These are phyloP conservation scores for Apodemus sylvaticus DNA, from an alignment of 2,113 vertebrate genomes.

Conservation along the genomic window DNA sequence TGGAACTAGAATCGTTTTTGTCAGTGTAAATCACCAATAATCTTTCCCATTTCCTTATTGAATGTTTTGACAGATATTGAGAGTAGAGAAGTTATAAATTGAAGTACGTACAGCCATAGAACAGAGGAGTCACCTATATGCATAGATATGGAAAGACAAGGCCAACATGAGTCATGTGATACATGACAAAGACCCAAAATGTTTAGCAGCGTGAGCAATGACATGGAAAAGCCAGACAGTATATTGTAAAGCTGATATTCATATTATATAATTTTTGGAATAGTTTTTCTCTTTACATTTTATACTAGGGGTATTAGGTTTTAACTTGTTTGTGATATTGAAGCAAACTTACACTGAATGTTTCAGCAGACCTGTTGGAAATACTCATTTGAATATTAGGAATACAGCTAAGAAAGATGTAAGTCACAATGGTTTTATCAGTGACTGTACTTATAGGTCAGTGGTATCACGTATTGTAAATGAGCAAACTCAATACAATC, in stretches of 20 bases:
- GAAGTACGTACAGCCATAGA: background rate
- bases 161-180: background rate
- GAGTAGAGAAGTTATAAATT: background rate
- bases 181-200: background rate
- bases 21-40: background rate
- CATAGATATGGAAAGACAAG: background rate
- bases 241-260: background rate
- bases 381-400: background rate
- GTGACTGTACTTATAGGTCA: background rate
- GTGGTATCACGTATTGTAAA: background rate
- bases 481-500: background rate
- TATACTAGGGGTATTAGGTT: background rate
- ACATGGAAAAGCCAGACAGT: background rate
- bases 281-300: background rate
- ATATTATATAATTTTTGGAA: background rate
- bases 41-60: background rate
- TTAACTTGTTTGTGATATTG: background rate
- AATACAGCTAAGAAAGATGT: background rate
- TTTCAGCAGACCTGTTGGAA: background rate
- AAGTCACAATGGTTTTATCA: background rate
- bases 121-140: background rate
- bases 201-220: background rate
- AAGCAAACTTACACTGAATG: background rate
- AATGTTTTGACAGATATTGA: background rate
- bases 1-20: background rate